Conservation (phyloP, 1,140 invertebrate genomes). For the Temnothorax longispinosus region DNA sequence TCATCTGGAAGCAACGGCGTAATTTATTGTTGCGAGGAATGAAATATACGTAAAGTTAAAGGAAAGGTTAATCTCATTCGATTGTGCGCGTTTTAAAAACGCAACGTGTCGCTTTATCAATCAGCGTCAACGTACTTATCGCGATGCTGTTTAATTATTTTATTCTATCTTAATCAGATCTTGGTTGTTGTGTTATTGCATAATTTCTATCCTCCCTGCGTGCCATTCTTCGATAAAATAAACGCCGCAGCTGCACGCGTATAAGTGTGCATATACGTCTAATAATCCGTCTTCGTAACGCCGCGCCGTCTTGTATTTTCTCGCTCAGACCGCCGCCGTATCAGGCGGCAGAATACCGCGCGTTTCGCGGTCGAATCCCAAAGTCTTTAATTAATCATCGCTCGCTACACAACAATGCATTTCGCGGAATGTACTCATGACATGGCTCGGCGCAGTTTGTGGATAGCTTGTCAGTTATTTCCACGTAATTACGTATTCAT, state of each 20-base stretch:
- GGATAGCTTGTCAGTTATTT: constrained; percentile 17
- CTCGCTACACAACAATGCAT: constrained; percentile 11
- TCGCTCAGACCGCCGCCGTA: constrained; percentile 10
- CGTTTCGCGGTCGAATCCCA: constrained; percentile 46
- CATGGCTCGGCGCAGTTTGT: constrained; percentile 11
- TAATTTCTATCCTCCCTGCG: constrained; percentile 13
- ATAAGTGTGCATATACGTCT: constrained; percentile 22
- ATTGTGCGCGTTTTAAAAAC: background rate
- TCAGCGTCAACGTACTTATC: constrained; percentile 26
- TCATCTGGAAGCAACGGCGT: too few relatives aligned
- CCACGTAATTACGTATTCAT: constrained; percentile 36
- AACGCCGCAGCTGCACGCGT: background rate
- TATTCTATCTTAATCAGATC: constrained; percentile 23
- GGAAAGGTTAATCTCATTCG: background rate
- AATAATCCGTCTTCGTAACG: constrained; percentile 57
- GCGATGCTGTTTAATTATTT: constrained; percentile 32
- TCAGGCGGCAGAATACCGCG: constrained; percentile 36
- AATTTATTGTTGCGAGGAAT: background rate
- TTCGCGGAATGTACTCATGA: constrained; percentile 24
- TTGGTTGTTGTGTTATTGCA: constrained; percentile 10
- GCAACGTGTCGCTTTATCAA: constrained; percentile 26
- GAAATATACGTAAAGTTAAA: background rate
- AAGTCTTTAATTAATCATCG: constrained; percentile 57
- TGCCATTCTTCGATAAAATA: constrained; percentile 17
- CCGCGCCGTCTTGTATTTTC: constrained; percentile 35